phyloP scores from a whole-genome alignment of 37 sponge, comb jelly and placozoan species.

The Bolinopsis microptera region DNA sequence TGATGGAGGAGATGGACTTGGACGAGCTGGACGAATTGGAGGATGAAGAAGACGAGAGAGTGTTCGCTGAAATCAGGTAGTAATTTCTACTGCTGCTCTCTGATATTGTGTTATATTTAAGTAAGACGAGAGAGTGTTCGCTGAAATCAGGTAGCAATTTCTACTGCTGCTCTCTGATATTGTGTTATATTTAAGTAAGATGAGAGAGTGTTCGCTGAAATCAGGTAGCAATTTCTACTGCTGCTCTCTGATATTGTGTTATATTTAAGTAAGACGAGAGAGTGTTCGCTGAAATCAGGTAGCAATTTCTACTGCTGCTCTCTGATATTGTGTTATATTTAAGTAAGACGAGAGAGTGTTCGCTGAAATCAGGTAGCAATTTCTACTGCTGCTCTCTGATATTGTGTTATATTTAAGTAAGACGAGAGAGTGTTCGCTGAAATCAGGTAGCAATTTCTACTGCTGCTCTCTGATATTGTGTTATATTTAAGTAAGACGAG shows the following conservation, averaged over 20 bases:
- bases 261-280: conserved; percentile 87
- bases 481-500: conserved; percentile 87
- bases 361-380: conserved; percentile 83
- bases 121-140: conserved; percentile 86
- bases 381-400: conserved; percentile 77
- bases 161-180: conserved; percentile 82
- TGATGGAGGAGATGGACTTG: conserved; percentile 88
- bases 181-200: conserved; percentile 90
- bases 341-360: conserved; percentile 91
- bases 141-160: conserved; percentile 85
- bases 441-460: conserved; percentile 88
- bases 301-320: conserved; percentile 72
- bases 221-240: conserved; percentile 89
- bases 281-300: conserved; percentile 88
- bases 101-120: conserved; percentile 87
- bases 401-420: conserved; percentile 88
- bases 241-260: conserved; percentile 88
- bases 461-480: conserved; percentile 88
- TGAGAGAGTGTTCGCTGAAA: conserved; percentile 81
- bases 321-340: conserved; percentile 82
- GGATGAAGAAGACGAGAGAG: conserved; percentile 93
- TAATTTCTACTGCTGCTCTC: conserved; percentile 74
- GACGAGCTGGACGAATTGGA: conserved; percentile 97
- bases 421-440: conserved; percentile 85
- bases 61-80: conserved; percentile 88